Evolutionary conservation across 2,888 invertebrate genomes (phyloP).

Genomic region (Eumerus sabulonum): DNA sequence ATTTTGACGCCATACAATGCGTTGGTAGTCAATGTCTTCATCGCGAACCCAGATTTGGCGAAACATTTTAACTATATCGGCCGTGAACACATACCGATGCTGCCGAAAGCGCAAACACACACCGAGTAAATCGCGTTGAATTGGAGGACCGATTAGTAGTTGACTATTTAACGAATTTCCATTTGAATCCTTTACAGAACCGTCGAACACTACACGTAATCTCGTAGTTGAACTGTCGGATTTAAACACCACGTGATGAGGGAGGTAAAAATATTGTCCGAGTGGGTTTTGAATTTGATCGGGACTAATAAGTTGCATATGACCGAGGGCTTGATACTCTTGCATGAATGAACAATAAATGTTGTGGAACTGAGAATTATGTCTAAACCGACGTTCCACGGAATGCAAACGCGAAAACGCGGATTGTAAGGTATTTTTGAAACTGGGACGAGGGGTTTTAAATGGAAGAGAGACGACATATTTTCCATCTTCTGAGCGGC

Average conservation of each 20-base stretch:
- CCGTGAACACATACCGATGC: constrained; percentile 3
- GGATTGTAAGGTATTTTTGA: constrained; percentile 21
- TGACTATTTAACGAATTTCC: constrained; percentile 12
- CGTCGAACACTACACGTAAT: constrained; percentile 59
- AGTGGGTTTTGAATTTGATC: constrained; percentile 24
- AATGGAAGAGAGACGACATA: constrained; percentile 45
- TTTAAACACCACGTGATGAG: constrained; percentile 61
- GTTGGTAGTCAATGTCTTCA: constrained; percentile 30
- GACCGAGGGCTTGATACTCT: constrained; percentile 53
- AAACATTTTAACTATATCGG: constrained; percentile 14
- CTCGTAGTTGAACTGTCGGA: constrained; percentile 57
- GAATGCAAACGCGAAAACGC: constrained; percentile 40
- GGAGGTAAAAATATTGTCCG: constrained; percentile 45
- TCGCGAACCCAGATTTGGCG: constrained; percentile 50
- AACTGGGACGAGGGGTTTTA: constrained; percentile 15
- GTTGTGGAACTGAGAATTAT: constrained; percentile 9
- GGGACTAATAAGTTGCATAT: constrained; percentile 43
- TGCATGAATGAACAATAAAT: too few relatives aligned
- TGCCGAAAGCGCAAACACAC: not conserved
- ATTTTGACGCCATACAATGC: too few relatives aligned
- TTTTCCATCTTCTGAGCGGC: constrained; percentile 34
- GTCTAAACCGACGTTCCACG: constrained; percentile 44
- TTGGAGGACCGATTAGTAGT: constrained; percentile 5
- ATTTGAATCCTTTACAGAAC: constrained; percentile 8
- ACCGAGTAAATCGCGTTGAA: constrained; percentile 15